These are phyloP conservation scores for Apotomis betuletana DNA, from an alignment of 2,888 invertebrate genomes.

Conservation along the genomic window DNA sequence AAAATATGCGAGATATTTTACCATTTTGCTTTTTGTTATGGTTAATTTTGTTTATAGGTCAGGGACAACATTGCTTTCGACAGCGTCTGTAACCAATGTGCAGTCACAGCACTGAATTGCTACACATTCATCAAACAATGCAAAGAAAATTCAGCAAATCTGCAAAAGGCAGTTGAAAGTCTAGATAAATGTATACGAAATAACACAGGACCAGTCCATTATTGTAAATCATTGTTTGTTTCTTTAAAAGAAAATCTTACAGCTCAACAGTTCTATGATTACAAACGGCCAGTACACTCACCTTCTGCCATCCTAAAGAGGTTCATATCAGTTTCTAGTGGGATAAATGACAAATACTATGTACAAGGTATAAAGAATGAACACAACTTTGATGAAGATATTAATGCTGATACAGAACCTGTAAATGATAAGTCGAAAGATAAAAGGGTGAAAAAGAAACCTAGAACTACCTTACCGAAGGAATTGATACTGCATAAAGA, in stretches of 20 bases:
- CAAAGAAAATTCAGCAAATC: conserved; percentile 44
- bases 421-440: not conserved
- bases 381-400: conserved; percentile 17
- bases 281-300: conserved; percentile 17
- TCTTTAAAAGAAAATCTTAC: conserved; percentile 13
- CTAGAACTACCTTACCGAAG: conserved; percentile 16
- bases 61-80: conserved; percentile 34
- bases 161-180: conserved; percentile 39
- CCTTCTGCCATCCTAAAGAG: conserved; percentile 17
- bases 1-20: too few species aligned
- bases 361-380: conserved; percentile 25
- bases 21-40: not conserved
- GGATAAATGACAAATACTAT: conserved; percentile 1
- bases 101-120: conserved; percentile 43
- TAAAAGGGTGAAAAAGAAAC: conserved; percentile 16
- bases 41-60: conserved; percentile 48
- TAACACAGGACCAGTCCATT: conserved; percentile 31
- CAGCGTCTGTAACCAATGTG: conserved; percentile 50
- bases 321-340: conserved; percentile 13
- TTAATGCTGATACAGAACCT: conserved; percentile 2
- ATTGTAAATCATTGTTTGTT: conserved; percentile 33
- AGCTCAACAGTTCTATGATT: conserved; percentile 25
- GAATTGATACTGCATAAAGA: conserved; percentile 35
- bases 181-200: conserved; percentile 46
- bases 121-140: conserved; percentile 53